Base-by-base conservation (phyloP, 2,113 vertebrate genomes). In the Odocoileus hemionus region DNA sequence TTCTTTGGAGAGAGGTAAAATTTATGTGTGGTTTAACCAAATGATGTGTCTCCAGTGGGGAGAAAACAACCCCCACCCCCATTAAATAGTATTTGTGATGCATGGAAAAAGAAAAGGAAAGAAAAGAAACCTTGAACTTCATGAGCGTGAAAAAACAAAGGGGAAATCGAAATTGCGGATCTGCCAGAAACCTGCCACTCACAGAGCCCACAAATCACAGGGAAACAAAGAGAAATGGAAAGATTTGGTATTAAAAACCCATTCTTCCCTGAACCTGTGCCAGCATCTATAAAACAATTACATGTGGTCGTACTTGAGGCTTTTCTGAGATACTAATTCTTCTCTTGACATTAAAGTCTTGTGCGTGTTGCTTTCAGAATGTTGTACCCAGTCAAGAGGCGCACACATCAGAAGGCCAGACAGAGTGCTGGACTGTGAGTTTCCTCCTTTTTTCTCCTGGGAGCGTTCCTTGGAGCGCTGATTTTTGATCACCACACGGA, bases 191-290 rank as follows among this genome's bases (percentile, higher is more conserved):
- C 92, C 97, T 98, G 97, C 98, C 97, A 96, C 94, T 97, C 97
- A 97, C 7, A 15, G 86, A 97, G 87, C 90, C 96, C 96, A 95
- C 97, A 97, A 97, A 96, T 98, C 98, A 96, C 96, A 85, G 93
- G 91, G 96, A 98, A 97, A 98, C 98, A 98, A 98, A 98, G 95
- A 96, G 95, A 97, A 98, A 97, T 98, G 94, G 97, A 98, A 97
- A 98, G 97, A 98, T 98, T 97, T 55, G 97, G 97, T 98, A 98
- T 97, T 98, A 98, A 98, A 98, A 98, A 96, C 93, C 97, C 97
- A 96, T 97, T 98, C 96, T 97, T 83, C 95, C 96, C 97, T 98
- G 98, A 97, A 97, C 79, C 80, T 14, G 57, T 84, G 98, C 98
- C 98, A 98, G 98, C 93, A 43, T 83, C 97, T 97, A 95, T 98